Evolutionary conservation across 2,797 vertebrate species (phyloP), one percentile per base, ranked within the genome.

Genomic region (Tapirus indicus): DNA sequence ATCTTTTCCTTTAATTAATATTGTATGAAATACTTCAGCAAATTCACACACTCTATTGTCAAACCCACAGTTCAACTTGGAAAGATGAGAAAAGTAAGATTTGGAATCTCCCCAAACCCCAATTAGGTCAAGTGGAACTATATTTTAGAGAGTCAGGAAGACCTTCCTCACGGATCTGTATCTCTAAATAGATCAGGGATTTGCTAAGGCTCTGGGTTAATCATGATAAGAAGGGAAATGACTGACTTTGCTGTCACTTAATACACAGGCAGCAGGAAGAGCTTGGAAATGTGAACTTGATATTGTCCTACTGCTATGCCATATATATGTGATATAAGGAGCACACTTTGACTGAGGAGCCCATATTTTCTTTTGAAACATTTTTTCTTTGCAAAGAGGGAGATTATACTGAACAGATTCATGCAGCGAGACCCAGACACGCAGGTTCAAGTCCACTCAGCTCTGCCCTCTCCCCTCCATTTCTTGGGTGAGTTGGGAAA

Each of bases 1-100:
- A 58, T 11, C 29, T 90, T 97, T 95, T 77, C 68, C 49, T 85
- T 95, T 88, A 95, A 80, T 87, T 92, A 87, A 84, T 87, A 77
- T 23, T 71, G 54, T 29, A 32, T 25, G n/a, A 80, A 95, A 72
- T 68, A 56, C 29, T 60, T 75, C 62, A 83, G 44, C 49, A 79
- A 64, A 54, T 60, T 84, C 41, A 78, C 16, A 85, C 4, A 29
- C 18, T 5, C n/a, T 41, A 80, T 87, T 75, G 60, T 79, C 64
- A 89, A 95, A 71, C 27, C 32, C 9, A 17, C 25, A 32, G 38
- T 77, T 93, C 86, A 52, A 82, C 74, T n/a, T 41, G 58, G 79
- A 89, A 90, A 86, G 79, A 66, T 79, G 47, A 56, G 72, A 58
- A 94, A 87, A 38, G 16, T 77, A 94, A 89, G 71, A 83, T 16